phyloP scores from a whole-genome alignment of 2,113 vertebrate species.

The Agelaius phoeniceus region DNA sequence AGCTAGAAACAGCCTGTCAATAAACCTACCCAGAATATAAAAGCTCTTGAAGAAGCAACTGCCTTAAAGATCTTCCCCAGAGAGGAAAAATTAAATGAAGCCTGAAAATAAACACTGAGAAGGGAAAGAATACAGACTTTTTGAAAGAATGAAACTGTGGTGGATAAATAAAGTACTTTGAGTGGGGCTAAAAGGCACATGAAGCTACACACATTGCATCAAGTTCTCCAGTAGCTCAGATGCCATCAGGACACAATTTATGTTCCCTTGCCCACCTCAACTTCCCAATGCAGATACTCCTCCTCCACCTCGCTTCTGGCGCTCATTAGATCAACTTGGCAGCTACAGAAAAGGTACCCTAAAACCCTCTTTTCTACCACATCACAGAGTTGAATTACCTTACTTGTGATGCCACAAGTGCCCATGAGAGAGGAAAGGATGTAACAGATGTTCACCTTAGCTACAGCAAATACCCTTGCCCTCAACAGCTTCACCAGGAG shows the following conservation, averaged over 20 bases:
- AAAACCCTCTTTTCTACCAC: neutral
- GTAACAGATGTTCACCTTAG: neutral
- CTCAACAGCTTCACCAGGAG: neutral
- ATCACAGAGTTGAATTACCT: neutral
- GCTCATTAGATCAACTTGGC: neutral
- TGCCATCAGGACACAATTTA: neutral
- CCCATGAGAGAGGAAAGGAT: neutral
- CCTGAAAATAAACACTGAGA: neutral
- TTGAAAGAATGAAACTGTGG: neutral
- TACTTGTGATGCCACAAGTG: neutral
- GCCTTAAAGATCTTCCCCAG: neutral
- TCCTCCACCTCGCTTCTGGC: neutral
- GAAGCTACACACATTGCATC: neutral
- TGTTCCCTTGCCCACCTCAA: neutral
- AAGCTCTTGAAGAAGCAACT: neutral
- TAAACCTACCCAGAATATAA: neutral
- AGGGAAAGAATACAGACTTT: neutral
- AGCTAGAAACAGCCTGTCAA: neutral
- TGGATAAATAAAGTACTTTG: neutral
- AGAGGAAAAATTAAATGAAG: neutral
- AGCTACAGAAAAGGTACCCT: neutral
- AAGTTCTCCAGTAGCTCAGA: neutral
- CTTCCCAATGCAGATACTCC: neutral
- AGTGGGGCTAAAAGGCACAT: neutral
- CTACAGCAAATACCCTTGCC: neutral